Evolutionary conservation across 1,140 invertebrate species (phyloP), one percentile per base, ranked within the genome.

Genomic region (Aphelenchoides besseyi): DNA sequence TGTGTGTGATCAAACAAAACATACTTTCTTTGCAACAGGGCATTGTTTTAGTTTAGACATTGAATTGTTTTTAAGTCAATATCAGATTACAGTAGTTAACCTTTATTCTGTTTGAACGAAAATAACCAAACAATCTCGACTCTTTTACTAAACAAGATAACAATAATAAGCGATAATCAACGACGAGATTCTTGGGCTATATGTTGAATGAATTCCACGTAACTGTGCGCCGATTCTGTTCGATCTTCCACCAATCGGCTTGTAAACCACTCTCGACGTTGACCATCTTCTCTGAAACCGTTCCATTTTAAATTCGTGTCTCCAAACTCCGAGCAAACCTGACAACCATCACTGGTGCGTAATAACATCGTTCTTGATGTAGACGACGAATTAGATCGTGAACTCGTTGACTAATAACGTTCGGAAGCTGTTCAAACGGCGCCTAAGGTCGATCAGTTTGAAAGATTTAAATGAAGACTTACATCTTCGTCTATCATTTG

Each of bases 201-300:
- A 87, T 96, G 92, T 86, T 97, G 94, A 83, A 98, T 88, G 87
- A 98, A 98, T 89, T 98, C 96, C 86, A 94, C 93, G 86, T 98
- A 98, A 77, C 93, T 95, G 85, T 95, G 90, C 57, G 92, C 90
- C 72, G 91, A 91, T 86, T 98, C 95, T 74, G 91, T 90, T 81
- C 94, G 88, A 86, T 98, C 96, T 86, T 98, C 95, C 29, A 97
- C 88, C 77, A 98, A 88, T 75, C 90, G 89, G 75, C 95, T 92
- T 28, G 92, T 89, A 86, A 98, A 97, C 70, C 90, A 83, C 48
- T 88, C 88, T 73, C 92, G 88, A 57, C 90, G 88, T 69, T 90
- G 91, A 82, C 92, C 92, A 85, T 95, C 95, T 81, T 98, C 95
- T 83, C 94, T 89, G 80, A 68, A 85, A 72, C 23, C 35, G 5